phyloP scores from a whole-genome alignment of 2,888 invertebrate species.

The Calephelis perditalis region DNA sequence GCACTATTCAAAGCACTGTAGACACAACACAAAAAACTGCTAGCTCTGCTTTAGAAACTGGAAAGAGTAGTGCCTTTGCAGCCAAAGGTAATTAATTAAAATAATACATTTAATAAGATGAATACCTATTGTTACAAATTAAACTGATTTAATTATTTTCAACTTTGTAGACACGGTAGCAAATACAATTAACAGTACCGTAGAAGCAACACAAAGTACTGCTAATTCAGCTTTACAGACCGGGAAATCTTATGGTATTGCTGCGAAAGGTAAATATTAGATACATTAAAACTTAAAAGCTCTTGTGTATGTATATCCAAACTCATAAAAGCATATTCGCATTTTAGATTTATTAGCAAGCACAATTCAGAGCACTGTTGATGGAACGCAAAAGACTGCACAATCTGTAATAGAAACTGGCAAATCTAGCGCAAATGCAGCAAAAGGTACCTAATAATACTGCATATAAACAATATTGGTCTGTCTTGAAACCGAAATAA shows the following conservation, averaged over 20 bases:
- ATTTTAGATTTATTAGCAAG: constrained; percentile 38
- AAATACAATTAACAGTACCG: constrained; percentile 32
- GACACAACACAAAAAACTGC: constrained; percentile 10
- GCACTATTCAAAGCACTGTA: neutral
- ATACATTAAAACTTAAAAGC: neutral
- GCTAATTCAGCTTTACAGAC: constrained; percentile 45
- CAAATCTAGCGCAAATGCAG: constrained; percentile 28
- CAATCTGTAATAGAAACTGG: constrained; percentile 39
- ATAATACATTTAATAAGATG: too few species aligned
- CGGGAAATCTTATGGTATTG: constrained; percentile 43
- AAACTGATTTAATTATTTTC: neutral
- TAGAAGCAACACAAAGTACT: constrained; percentile 43
- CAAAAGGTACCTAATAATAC: neutral
- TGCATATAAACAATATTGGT: neutral
- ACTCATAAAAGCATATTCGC: constrained; percentile 23
- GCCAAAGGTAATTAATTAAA: neutral
- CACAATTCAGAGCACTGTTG: constrained; percentile 30
- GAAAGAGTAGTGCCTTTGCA: neutral
- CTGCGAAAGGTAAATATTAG: constrained; percentile 40
- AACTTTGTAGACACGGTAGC: constrained; percentile 26
- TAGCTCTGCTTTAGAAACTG: neutral
- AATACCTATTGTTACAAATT: too few species aligned
- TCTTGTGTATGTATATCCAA: constrained; percentile 5
- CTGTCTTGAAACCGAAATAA: neutral
- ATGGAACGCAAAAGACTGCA: constrained; percentile 42